Base-by-base conservation (phyloP, 37 sponge, comb jelly and placozoan species). In the Cliona cf. orientalis region DNA sequence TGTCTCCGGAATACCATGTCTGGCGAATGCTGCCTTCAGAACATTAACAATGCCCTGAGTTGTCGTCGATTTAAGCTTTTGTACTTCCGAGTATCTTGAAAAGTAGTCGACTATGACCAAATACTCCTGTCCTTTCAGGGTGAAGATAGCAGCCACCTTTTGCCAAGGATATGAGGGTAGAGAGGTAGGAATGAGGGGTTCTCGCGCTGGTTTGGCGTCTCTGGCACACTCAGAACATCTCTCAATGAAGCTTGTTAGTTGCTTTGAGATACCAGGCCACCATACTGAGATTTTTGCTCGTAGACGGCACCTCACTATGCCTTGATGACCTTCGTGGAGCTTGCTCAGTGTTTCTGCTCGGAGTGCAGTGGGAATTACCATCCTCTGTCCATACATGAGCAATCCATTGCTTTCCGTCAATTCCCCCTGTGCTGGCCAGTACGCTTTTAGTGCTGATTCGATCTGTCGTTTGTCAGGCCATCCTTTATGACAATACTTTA, bases 241-340 rank as follows among this genome's bases (percentile, higher is more conserved):
- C n/a, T n/a, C n/a, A n/a, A n/a, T n/a, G n/a, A n/a, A n/a, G n/a
- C n/a, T n/a, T n/a, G n/a, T n/a, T n/a, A n/a, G n/a, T n/a, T n/a
- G n/a, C n/a, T n/a, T 35, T 19, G 42, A 76, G 43, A 76, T 22
- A 34, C 77, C 77, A 42, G 77, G 77, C 77, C 77, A 76, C n/a
- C n/a, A n/a, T n/a, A n/a, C n/a, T n/a, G n/a, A n/a, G 63, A 36
- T 6, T 42, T 5, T 72, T 3, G 74, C 83, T 60, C 74, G 42
- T 2, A 72, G 63, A 32, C 43, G 44, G 42, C 83, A 71, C 36
- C 64, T 37, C 35, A 61, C 34, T 42, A 82, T 72, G 12, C 83
- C 83, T 31, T 72, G 83, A 45, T 82, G 83, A 29, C 83, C 83
- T 23, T 43, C 9, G 44, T 87, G 82, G 12, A 88, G 59, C 65